phyloP scores from a whole-genome alignment of 2,113 vertebrate genomes.

The Numenius arquata region DNA sequence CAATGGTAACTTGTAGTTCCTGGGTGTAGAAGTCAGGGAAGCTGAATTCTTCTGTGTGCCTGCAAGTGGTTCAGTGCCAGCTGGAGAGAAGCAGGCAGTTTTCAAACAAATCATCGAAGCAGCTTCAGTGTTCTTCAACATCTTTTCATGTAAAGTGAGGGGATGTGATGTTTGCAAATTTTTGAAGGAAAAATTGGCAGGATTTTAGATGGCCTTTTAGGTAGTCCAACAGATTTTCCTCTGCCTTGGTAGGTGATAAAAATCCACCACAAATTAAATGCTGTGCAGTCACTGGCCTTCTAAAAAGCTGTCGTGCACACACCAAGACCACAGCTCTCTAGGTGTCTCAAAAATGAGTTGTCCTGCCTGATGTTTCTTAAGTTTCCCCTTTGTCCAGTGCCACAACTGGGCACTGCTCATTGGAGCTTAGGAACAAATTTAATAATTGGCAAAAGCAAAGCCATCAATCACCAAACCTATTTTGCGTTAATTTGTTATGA shows the following conservation, averaged over 20 bases:
- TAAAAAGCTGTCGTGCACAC: neutral
- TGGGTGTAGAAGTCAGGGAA: neutral
- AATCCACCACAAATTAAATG: neutral
- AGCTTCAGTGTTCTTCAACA: neutral
- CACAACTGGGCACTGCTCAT: neutral
- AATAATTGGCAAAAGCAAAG: neutral
- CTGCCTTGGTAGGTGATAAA: neutral
- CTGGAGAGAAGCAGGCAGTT: neutral
- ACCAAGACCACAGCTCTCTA: neutral
- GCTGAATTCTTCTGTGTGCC: neutral
- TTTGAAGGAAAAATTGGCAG: neutral
- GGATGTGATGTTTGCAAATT: neutral
- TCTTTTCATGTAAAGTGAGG: neutral
- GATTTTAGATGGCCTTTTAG: neutral
- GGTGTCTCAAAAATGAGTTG: neutral
- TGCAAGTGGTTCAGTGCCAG: neutral
- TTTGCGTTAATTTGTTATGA: neutral
- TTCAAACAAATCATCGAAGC: neutral
- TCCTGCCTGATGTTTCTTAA: neutral
- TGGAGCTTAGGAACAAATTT: neutral
- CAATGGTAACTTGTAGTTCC: neutral
- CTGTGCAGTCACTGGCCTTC: neutral
- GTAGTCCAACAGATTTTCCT: neutral
- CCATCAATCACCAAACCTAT: rapidly evolving
- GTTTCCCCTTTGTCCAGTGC: neutral